Conservation (phyloP, 2,113 vertebrate genomes). For the Oreamnos americanus region DNA sequence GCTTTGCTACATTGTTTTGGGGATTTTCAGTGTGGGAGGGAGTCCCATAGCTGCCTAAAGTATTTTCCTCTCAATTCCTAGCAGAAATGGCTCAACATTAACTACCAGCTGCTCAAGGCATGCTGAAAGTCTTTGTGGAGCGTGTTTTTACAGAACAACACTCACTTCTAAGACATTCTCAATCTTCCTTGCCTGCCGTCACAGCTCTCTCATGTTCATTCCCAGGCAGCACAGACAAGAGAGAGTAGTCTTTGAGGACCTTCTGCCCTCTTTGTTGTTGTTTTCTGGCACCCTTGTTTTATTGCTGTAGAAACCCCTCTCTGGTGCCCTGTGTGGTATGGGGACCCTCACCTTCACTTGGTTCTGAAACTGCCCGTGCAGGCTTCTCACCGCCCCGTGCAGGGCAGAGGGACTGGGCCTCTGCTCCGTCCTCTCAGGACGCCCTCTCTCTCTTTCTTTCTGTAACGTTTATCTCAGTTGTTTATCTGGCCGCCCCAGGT, state of each 20-base stretch:
- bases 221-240: background rate
- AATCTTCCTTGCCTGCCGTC: background rate
- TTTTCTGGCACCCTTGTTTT: background rate
- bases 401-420: background rate
- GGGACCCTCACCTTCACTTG: background rate
- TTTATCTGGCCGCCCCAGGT: background rate
- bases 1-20: background rate
- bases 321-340: accelerated
- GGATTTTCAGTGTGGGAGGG: background rate
- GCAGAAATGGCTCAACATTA: background rate
- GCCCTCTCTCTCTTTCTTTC: background rate
- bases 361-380: background rate
- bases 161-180: background rate
- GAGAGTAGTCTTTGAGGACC: background rate
- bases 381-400: background rate
- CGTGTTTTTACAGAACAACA: background rate
- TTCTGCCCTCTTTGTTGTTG: background rate
- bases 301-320: background rate
- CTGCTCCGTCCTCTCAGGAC: background rate
- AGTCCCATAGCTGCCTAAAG: background rate
- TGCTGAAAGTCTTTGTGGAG: background rate
- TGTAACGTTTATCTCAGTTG: background rate
- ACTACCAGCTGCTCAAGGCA: background rate
- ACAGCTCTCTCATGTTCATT: background rate
- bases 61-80: constrained; percentile 35